A percentile compares a stretch with the other conserved stretches of the same genome.
Evolutionary conservation across 2,888 invertebrate genomes (phyloP).

Genomic region (Nephrotoma guestfalica): DNA sequence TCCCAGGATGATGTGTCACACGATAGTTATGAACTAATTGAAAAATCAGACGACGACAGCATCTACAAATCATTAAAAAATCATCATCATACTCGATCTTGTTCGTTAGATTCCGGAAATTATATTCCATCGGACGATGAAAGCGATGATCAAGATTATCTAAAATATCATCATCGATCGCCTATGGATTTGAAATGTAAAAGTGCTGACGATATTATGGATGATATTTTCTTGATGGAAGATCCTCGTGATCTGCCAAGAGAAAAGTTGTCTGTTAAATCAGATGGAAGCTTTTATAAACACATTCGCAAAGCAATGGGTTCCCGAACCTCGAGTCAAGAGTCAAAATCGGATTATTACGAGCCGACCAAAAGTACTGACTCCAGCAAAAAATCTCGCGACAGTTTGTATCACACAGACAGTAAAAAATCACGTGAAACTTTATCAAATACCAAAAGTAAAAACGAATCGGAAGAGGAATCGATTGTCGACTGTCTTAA

Average conservation of each 20-base stretch:
- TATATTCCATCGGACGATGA: slow-evolving; percentile 62
- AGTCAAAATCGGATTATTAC: slow-evolving; percentile 53
- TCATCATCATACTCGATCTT: slow-evolving; percentile 41
- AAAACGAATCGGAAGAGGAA: slow-evolving; percentile 40
- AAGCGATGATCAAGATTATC: slow-evolving; percentile 37
- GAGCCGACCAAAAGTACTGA: slow-evolving; percentile 48
- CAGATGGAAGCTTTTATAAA: slow-evolving; percentile 58
- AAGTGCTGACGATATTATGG: slow-evolving; percentile 52
- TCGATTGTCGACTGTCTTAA: slow-evolving; percentile 22
- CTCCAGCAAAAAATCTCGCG: slow-evolving; percentile 47
- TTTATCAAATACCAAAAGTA: slow-evolving; percentile 36
- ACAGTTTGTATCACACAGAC: slow-evolving; percentile 48
- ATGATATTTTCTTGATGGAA: slow-evolving; percentile 64
- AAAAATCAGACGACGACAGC: slow-evolving; percentile 48
- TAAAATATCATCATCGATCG: slow-evolving; percentile 39
- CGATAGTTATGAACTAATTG: slow-evolving; percentile 74
- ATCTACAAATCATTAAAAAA: slow-evolving; percentile 17
- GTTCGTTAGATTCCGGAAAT: slow-evolving; percentile 63
- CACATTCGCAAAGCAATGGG: slow-evolving; percentile 47
- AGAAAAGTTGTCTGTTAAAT: slow-evolving; percentile 55
- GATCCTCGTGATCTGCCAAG: slow-evolving; percentile 59
- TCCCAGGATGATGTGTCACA: slow-evolving; percentile 79
- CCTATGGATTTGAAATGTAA: slow-evolving; percentile 47
- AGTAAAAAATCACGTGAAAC: slow-evolving; percentile 50
- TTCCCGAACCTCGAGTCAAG: slow-evolving; percentile 53